Evolutionary conservation across 2,888 invertebrate species (phyloP), one percentile per base, ranked within the genome.

Genomic region (Seladonia tumulorum): DNA sequence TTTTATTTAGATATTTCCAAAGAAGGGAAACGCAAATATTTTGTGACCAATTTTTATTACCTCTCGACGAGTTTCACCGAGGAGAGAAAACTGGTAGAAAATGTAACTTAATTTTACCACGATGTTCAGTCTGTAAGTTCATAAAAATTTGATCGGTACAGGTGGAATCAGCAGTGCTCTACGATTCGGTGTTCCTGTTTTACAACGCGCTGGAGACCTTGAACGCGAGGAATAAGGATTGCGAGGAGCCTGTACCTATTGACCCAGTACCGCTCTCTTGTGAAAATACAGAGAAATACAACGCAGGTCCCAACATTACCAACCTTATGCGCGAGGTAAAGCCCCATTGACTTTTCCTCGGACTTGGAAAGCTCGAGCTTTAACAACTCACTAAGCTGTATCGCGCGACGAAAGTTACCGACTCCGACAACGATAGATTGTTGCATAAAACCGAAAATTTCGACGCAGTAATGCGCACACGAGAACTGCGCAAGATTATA

Each of bases 121-220:
- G 14, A 5, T 22, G n/a, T 49, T 68, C 16, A 39, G 39, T 4
- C 18, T 66, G 4, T 22, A n/a, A 49, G 18, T 25, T 29, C 4
- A 5, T 68, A 42, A 77, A 77, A 77, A 22, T 53, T 70, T 42
- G 8, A 1, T 47, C 42, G n/a, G 42, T 39, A 1, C 25, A 96
- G 96, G 96, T 97, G 39, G 97, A 97, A 94, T 97, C 98, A 85
- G 98, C 98, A 25, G 95, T 99, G 86, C 96, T 98, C 83, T 97
- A 98, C 93, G 99, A 99, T 94, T 97, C 98, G 0, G 97, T 99
- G 29, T 96, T 96, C 88, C 95, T 99, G 87, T 97, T 98, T 93
- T 97, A 97, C 79, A 96, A 97, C 91, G 98, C 98, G 45, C 94
- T 99, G 81, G 96, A 97, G 89, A 97, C 97, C 90, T 93, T 98